Base-by-base conservation (phyloP, 2,797 vertebrate species). In the Dendrocincla tyrannina region DNA sequence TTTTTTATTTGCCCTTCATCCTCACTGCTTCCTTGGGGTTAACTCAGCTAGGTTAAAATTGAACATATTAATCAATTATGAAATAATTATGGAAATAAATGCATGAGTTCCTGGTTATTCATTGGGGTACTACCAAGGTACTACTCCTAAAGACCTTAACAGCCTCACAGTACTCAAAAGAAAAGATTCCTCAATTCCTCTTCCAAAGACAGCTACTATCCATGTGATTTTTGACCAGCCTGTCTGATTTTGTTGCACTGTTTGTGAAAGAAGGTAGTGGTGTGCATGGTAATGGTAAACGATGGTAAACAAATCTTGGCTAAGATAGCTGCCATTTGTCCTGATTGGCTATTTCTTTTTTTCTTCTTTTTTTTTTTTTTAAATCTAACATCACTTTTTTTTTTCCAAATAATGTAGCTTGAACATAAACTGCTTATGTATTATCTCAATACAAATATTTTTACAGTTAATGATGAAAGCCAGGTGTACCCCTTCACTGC, bases 381-480 rank as follows among this genome's bases (percentile, higher is more conserved):
- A 17, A 28, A 28, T 80, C 5, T 62, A 35, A 2, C 4, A 39
- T 44, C 5, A 42, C 2, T 67, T 58, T 58, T 44, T 41, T 52
- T 58, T 44, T 37, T 56, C 47, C 8, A 37, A 56, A 49, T 62
- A 28, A 58, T 59, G 6, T 44, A 20, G 5, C 17, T 78, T 64
- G 70, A 78, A 46, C 1, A 33, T n/a, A 55, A 37, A 37, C 1
- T 0, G 1, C 28, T 25, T 25, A 58, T 25, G 10, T 25, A 12
- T 58, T 35, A 35, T 35, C 35, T 58, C 25, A 35, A 10, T n/a
- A 50, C 10, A 49, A 6, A 8, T 42, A 33, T 37, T 52, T 37
- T 52, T 7, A 30, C 56, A 6, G 16, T 15, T 79, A 42, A 37
- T 33, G 5, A 17, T 63, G 67, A 88, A 88, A 72, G 2, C 13